These are phyloP conservation scores for Anagrus nilaparvatae DNA, from an alignment of 1,140 invertebrate species.

Conservation along the genomic window DNA sequence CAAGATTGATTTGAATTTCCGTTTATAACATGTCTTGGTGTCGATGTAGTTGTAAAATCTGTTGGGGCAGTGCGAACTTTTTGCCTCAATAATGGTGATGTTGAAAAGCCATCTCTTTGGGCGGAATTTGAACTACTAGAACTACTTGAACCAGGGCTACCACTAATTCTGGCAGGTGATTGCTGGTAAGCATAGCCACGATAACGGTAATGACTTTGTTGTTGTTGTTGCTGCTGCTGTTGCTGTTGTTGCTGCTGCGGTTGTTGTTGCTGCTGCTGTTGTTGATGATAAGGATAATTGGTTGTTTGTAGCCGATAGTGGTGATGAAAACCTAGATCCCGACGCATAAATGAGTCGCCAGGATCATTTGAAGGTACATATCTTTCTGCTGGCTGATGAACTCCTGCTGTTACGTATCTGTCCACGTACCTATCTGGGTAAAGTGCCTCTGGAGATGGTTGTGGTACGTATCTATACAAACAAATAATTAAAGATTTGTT, in stretches of 20 bases:
- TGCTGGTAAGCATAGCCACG: slow-evolving; percentile 29
- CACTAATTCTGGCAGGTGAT: slow-evolving; percentile 31
- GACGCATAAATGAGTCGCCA: slow-evolving; percentile 49
- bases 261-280: no score
- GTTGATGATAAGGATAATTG: slow-evolving; percentile 32
- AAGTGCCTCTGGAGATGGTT: slow-evolving; percentile 45
- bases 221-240: background rate
- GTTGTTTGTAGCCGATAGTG: slow-evolving; percentile 46
- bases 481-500: no score
- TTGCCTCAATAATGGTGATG: slow-evolving; percentile 40
- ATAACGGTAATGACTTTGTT: background rate
- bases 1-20: no score
- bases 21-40: slow-evolving; percentile 1
- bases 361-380: slow-evolving; percentile 40
- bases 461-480: slow-evolving; percentile 43
- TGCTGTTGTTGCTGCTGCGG: background rate
- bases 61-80: slow-evolving; percentile 42
- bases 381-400: slow-evolving; percentile 38
- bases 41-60: slow-evolving; percentile 24
- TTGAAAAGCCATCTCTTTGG: slow-evolving; percentile 36
- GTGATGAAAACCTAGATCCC: slow-evolving; percentile 49
- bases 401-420: slow-evolving; percentile 42
- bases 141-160: slow-evolving; percentile 44
- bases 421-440: slow-evolving; percentile 41
- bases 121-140: slow-evolving; percentile 37